Percentiles rank a stretch among this genome's conserved stretches.
These are phyloP conservation scores for Rhinoderma darwinii DNA, from an alignment of 2,113 vertebrate species.

Conservation along the genomic window DNA sequence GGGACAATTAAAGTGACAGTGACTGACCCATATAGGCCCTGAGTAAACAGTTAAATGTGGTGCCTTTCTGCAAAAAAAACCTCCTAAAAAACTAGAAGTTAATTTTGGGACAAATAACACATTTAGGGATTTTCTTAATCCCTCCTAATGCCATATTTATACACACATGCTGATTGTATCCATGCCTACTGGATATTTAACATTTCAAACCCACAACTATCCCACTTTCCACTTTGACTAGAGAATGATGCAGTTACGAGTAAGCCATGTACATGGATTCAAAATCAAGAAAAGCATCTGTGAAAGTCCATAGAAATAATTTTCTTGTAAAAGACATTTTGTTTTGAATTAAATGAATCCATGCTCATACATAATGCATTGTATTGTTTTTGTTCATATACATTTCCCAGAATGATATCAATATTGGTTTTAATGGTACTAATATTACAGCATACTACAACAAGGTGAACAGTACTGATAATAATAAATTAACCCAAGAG, in stretches of 20 bases:
- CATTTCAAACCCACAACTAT: not conserved
- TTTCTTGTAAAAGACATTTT: slow-evolving; percentile 11
- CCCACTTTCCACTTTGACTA: not conserved
- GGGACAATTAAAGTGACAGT: too few relatives aligned
- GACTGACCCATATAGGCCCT: too few relatives aligned
- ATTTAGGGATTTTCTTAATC: too few relatives aligned
- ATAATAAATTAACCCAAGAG: slow-evolving; percentile 84
- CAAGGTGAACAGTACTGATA: slow-evolving; percentile 82
- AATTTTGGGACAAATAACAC: too few relatives aligned
- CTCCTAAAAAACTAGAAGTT: too few relatives aligned
- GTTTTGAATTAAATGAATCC: slow-evolving; percentile 62
- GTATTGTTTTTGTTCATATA: slow-evolving; percentile 36
- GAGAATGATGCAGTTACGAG: not conserved
- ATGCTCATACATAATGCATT: slow-evolving; percentile 62
- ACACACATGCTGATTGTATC: not conserved
- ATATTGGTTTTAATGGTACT: slow-evolving; percentile 76
- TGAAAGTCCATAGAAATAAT: not conserved
- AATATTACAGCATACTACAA: slow-evolving; percentile 72
- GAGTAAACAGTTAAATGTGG: too few relatives aligned
- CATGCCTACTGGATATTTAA: not conserved
- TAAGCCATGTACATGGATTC: not conserved
- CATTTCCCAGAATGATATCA: slow-evolving; percentile 61
- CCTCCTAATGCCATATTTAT: not conserved
- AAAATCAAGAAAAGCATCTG: slow-evolving; percentile 26
- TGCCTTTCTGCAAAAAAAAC: too few relatives aligned